A percentile compares a stretch with the other conserved stretches of the same genome.
Conservation (phyloP, 2,888 invertebrate species). For the Coenonympha arcania region DNA sequence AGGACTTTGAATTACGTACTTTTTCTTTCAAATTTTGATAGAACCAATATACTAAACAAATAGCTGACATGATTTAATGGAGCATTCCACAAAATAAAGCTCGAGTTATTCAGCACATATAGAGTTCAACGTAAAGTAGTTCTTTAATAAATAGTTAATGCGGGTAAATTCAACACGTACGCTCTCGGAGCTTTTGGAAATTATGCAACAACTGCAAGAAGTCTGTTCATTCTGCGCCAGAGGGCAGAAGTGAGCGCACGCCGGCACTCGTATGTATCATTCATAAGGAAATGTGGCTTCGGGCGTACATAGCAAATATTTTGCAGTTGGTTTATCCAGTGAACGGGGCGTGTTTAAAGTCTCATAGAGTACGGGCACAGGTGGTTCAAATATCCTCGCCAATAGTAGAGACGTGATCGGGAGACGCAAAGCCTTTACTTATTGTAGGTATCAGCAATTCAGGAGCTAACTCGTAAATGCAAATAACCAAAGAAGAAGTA, state of each 20-base stretch:
- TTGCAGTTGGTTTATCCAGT: slow-evolving; percentile 70
- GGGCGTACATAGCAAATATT: slow-evolving; percentile 62
- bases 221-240: slow-evolving; percentile 37
- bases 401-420: slow-evolving; percentile 71
- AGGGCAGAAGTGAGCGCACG: slow-evolving; percentile 35
- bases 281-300: slow-evolving; percentile 65
- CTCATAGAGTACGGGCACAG: slow-evolving; percentile 70
- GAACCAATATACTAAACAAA: neutral
- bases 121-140: neutral
- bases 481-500: slow-evolving; percentile 62
- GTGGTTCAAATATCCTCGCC: slow-evolving; percentile 70
- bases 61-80: neutral
- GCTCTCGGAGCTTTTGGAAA: slow-evolving; percentile 31
- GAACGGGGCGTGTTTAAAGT: slow-evolving; percentile 66
- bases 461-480: slow-evolving; percentile 69
- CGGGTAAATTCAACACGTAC: neutral
- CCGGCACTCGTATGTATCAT: slow-evolving; percentile 58
- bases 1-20: no score
- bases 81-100: neutral
- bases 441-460: slow-evolving; percentile 44
- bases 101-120: neutral
- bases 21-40: no score
- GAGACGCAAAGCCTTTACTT: slow-evolving; percentile 58
- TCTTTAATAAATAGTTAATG: slow-evolving; percentile 3
- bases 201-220: slow-evolving; percentile 47